Evolutionary conservation across 2,888 invertebrate species (phyloP).

Genomic region (Sturmia bella): DNA sequence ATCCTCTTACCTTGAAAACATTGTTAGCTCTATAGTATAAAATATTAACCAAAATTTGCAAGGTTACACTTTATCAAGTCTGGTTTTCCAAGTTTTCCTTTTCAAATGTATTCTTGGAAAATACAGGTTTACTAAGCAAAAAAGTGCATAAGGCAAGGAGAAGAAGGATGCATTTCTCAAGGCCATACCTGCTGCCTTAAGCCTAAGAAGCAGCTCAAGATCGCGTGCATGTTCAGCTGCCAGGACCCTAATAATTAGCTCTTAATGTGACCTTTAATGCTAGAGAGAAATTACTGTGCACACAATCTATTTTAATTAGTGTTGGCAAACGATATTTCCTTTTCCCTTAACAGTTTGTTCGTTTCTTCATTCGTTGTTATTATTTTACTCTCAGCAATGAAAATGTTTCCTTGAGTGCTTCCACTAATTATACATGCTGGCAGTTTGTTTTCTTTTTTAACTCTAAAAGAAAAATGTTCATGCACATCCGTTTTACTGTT

Average conservation of each 20-base stretch:
- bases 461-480: not conserved
- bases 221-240: slow-evolving; percentile 54
- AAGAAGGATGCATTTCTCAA: too few species aligned
- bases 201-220: not conserved
- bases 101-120: too few species aligned
- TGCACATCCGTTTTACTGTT: slow-evolving; percentile 8
- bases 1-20: too few species aligned
- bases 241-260: slow-evolving; percentile 58
- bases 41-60: too few species aligned
- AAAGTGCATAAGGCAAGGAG: too few species aligned
- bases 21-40: too few species aligned
- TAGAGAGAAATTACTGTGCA: not conserved
- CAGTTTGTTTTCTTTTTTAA: slow-evolving; percentile 4
- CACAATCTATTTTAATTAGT: slow-evolving; percentile 30
- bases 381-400: not conserved
- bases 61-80: too few species aligned
- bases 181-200: not conserved
- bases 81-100: too few species aligned
- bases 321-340: slow-evolving; percentile 12
- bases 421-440: slow-evolving; percentile 54
- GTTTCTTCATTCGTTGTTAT: not conserved
- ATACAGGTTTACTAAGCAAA: too few species aligned
- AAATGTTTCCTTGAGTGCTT: slow-evolving; percentile 54
- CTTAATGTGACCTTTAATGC: slow-evolving; percentile 44
- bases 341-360: not conserved